Base-by-base conservation (phyloP, 1,140 invertebrate genomes). In the Nephila pilipes region DNA sequence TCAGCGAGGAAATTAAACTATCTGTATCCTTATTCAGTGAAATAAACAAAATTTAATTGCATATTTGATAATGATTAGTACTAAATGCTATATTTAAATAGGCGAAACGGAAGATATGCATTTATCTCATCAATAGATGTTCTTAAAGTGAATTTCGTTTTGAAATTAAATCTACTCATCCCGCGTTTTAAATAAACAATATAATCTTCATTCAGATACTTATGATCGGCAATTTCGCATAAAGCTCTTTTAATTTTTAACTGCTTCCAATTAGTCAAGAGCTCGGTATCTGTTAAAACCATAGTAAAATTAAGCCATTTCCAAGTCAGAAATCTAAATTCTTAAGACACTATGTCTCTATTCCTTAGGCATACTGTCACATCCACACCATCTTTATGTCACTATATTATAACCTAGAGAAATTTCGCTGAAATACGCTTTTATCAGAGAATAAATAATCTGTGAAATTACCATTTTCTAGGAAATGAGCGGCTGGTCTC, bases 401-500 rank as follows among this genome's bases (percentile, higher is more conserved):
- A 75, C 16, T 14, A 32, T 32, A 32, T 22, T 60, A 16, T 5
- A 32, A 5, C 4, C 16, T 3, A 32, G 36, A 18, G 65, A 75
- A 18, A 32, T 32, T 75, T 32, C 14, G 2, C 36, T 18, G 14
- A 36, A 5, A 14, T 18, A 32, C 29, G 32, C 2, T 3, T 32
- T 75, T 36, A 75, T 75, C 69, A 36, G 18, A 75, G 32, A 75
- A 36, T 75, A 18, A 75, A 75, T 32, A 75, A 36, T 32, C 2
- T 75, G 0, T 1, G 29, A 32, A 75, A 75, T 75, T 75, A 75
- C 69, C 69, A 75, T 75, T 75, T 75, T 75, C 69, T 36, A 32
- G 14, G 69, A 75, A 75, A 75, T 32, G 29, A 75, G 69, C 29
- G 69, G 12, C 69, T 75, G 69, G 69, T 36, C 69, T 69, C 29